Conservation (phyloP, 2,113 vertebrate genomes). For the Probosciger aterrimus region DNA sequence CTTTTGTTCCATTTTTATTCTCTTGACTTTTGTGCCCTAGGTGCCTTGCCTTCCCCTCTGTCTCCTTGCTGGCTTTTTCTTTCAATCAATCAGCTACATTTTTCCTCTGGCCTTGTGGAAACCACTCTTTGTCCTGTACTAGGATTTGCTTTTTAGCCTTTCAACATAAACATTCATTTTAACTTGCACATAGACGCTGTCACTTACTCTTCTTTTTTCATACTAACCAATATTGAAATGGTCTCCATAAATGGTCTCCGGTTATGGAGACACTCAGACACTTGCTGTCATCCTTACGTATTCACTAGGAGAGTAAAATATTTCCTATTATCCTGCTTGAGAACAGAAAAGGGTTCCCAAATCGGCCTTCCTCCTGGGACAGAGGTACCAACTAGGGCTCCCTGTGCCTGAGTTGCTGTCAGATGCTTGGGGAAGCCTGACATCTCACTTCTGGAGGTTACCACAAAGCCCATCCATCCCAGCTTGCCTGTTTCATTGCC, state of each 20-base stretch:
- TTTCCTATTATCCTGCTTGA: not conserved
- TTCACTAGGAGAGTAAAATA: not conserved
- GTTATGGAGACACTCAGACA: not conserved
- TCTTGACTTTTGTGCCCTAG: not conserved
- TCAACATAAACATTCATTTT: not conserved
- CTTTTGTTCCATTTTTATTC: not conserved
- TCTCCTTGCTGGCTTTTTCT: not conserved
- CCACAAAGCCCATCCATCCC: not conserved
- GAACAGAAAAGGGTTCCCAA: not conserved
- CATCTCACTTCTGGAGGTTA: not conserved
- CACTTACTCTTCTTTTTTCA: not conserved
- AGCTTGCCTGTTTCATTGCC: not conserved
- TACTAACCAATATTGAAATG: not conserved
- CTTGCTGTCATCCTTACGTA: not conserved
- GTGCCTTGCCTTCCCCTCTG: not conserved
- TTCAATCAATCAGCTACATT: not conserved
- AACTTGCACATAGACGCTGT: not conserved
- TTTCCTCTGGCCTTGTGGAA: not conserved
- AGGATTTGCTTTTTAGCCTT: not conserved
- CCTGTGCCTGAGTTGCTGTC: not conserved
- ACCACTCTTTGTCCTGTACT: not conserved
- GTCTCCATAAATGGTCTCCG: not conserved
- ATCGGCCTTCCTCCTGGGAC: not conserved
- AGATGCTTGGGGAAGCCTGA: not conserved
- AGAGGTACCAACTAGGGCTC: accelerated